Evolutionary conservation across 2,113 vertebrate genomes (phyloP).

Genomic region (Kryptolebias marmoratus): DNA sequence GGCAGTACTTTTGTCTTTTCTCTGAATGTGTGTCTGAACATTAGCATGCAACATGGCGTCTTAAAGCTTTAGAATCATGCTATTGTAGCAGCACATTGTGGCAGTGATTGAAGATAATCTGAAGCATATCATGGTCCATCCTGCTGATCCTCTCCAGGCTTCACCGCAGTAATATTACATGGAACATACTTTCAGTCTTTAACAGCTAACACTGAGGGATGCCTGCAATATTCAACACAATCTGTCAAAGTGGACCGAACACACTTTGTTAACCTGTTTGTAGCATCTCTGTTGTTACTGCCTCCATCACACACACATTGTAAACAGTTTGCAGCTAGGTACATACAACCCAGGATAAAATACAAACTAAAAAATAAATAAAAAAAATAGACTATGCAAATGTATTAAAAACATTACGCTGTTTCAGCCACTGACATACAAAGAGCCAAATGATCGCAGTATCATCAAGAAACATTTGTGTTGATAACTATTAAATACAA

Average conservation of each 20-base stretch:
- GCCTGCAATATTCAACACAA: slow-evolving; percentile 42
- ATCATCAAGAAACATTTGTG: no score
- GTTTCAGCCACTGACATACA: no score
- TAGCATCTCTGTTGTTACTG: slow-evolving; percentile 15
- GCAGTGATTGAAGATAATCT: slow-evolving; percentile 18
- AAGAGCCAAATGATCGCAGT: no score
- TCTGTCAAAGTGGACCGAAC: slow-evolving; percentile 35
- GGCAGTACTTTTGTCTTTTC: no score
- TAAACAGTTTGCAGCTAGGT: no score
- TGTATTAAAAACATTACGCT: no score
- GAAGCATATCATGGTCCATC: slow-evolving; percentile 24
- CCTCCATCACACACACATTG: neutral
- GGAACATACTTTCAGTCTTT: slow-evolving; percentile 34
- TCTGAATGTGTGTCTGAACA: neutral
- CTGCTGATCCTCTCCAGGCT: slow-evolving; percentile 13
- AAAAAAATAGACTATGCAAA: no score
- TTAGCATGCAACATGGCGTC: slow-evolving; percentile 30
- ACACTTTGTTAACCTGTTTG: slow-evolving; percentile 14
- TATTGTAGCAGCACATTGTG: slow-evolving; percentile 20
- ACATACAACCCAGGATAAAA: no score
- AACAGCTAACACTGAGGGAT: slow-evolving; percentile 27
- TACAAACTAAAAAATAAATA: no score
- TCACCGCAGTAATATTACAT: slow-evolving; percentile 53
- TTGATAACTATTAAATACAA: no score
- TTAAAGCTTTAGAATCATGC: slow-evolving; percentile 22